phyloP scores from a whole-genome alignment of 2,888 invertebrate genomes.

The Brachyopa scutellaris region DNA sequence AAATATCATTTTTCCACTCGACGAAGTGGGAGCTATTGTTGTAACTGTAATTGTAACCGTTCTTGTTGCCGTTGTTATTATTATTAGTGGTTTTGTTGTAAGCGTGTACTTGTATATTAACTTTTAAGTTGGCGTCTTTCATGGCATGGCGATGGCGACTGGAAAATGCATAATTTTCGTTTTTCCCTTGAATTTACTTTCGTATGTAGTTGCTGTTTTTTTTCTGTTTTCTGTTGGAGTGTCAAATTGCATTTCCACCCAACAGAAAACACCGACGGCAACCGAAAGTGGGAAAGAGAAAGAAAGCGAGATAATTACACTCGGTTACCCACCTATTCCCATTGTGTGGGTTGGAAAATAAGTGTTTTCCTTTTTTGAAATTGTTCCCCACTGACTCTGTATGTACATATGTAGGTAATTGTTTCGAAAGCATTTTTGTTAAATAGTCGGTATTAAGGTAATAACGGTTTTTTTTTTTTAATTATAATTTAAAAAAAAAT shows the following conservation, averaged over 20 bases:
- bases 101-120: slow-evolving; percentile 57
- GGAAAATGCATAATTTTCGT: slow-evolving; percentile 51
- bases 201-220: slow-evolving; percentile 7
- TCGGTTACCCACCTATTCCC: slow-evolving; percentile 30
- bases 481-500: slow-evolving; percentile 35
- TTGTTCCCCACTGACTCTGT: not conserved
- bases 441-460: slow-evolving; percentile 19
- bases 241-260: slow-evolving; percentile 41
- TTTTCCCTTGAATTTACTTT: slow-evolving; percentile 38
- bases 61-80: slow-evolving; percentile 4
- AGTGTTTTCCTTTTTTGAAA: not conserved
- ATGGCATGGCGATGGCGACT: slow-evolving; percentile 28
- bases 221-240: not conserved
- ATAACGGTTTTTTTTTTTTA: slow-evolving; percentile 18
- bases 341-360: slow-evolving; percentile 12
- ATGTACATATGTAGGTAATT: slow-evolving; percentile 21
- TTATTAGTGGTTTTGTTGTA: slow-evolving; percentile 11
- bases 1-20: slow-evolving; percentile 53
- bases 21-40: slow-evolving; percentile 7
- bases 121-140: slow-evolving; percentile 40
- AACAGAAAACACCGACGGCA: slow-evolving; percentile 15
- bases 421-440: slow-evolving; percentile 38
- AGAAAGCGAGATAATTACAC: slow-evolving; percentile 20
- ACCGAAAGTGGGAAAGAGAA: not conserved
- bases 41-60: no score